A percentile compares a stretch with the other conserved stretches of the same genome.
These are phyloP conservation scores for Nezara viridula DNA, from an alignment of 2,888 invertebrate genomes.

Conservation along the genomic window DNA sequence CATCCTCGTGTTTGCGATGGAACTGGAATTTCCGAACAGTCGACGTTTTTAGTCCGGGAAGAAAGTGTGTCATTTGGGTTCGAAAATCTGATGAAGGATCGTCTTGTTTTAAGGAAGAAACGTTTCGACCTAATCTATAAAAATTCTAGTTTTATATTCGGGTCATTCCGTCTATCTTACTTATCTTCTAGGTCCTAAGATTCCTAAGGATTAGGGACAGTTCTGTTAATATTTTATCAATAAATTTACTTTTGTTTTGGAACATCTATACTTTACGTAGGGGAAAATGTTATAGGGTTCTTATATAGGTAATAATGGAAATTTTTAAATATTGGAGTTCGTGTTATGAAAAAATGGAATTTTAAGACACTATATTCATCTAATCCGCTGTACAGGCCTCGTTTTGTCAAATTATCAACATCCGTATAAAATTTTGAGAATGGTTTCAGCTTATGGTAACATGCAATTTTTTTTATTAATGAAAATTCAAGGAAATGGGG, in stretches of 20 bases:
- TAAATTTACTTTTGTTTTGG: background rate
- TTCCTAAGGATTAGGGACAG: background rate
- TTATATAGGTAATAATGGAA: too few species aligned
- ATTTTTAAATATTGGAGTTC: too few species aligned
- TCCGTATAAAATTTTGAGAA: too few species aligned
- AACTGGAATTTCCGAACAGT: constrained; percentile 8
- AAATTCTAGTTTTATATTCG: background rate
- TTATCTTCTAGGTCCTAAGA: background rate
- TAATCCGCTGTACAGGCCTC: too few species aligned
- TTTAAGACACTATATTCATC: too few species aligned
- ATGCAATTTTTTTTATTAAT: too few species aligned
- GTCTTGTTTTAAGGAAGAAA: background rate
- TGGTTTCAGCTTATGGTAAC: too few species aligned
- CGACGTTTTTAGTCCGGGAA: constrained; percentile 3
- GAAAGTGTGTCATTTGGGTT: background rate
- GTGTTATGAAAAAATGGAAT: too few species aligned
- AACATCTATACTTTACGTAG: background rate
- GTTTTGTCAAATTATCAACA: too few species aligned
- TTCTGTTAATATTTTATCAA: background rate
- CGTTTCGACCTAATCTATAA: background rate
- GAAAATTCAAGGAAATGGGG: too few species aligned
- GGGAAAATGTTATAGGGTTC: background rate
- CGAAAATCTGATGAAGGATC: background rate
- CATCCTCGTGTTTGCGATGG: background rate
- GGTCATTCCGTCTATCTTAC: background rate